phyloP scores from a whole-genome alignment of 2,113 vertebrate genomes.

The Sardina pilchardus region DNA sequence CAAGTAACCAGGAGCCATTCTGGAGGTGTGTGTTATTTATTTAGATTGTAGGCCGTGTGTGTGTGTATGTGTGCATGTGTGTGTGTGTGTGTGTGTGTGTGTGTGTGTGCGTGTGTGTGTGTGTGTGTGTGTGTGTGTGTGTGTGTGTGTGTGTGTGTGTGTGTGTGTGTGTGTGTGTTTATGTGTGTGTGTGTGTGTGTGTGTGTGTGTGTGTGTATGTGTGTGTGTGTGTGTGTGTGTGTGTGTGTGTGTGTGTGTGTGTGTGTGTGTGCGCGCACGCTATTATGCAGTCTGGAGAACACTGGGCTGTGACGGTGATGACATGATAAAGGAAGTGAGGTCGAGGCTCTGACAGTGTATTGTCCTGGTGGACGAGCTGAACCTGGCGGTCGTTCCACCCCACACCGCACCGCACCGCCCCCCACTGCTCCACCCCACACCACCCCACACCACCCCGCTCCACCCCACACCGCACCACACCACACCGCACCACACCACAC shows the following conservation, averaged over 20 bases:
- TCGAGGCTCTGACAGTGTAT: neutral
- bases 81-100: neutral
- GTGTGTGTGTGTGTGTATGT: too few species aligned
- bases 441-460: too few species aligned
- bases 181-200: neutral
- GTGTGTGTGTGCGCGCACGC: neutral
- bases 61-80: neutral
- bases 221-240: neutral
- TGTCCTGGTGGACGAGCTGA: neutral
- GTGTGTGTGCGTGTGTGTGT: neutral
- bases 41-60: neutral
- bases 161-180: neutral
- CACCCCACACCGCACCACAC: too few species aligned
- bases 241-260: neutral
- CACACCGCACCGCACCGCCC: too few species aligned
- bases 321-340: neutral
- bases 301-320: neutral
- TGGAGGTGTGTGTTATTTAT: neutral
- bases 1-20: neutral
- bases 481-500: too few species aligned
- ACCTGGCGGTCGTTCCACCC: neutral
- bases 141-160: neutral
- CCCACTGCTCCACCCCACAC: too few species aligned
- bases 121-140: neutral
- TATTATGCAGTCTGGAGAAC: neutral